Base-by-base conservation (phyloP, 1,140 invertebrate genomes). In the Panagrolaimus sp. region DNA sequence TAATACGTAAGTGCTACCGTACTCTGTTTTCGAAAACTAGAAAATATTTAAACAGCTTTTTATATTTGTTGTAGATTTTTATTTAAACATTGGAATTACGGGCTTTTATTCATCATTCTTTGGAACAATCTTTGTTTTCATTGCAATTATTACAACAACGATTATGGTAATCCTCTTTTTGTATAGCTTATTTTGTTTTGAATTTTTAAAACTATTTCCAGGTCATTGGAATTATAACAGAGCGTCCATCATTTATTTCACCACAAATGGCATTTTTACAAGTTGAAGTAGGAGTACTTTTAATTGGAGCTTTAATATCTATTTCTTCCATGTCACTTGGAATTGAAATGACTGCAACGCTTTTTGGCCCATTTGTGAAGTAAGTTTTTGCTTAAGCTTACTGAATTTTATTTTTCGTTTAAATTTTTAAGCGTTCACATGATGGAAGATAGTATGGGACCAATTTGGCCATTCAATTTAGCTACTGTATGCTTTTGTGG, bases 381-480 rank as follows among this genome's bases (percentile, higher is more conserved):
- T 76, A 13, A 46, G n/a, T n/a, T 42, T 9, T 23, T 14, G 53
- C 65, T 23, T n/a, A 16, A 13, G 27, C 7, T 47, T 27, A n/a
- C 23, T 3, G 27, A 7, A 38, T 38, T 4, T 70, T 8, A n/a
- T 16, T 5, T 5, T 38, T 9, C 2, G 9, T 4, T 8, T 38
- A 4, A 20, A 25, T 13, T 47, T 67, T 76, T 67, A 27, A 80
- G 78, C 53, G 68, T 78, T 23, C 65, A 67, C 11, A 62, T 74
- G 31, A 78, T 78, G 71, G 76, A 78, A 68, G 67, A 65, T n/a
- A 20, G 46, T 23, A 69, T 81, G 16, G 76, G 76, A 23, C 76
- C 76, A n/a, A 78, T 78, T 51, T 78, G 76, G 76, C 76, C 76
- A 46, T 78, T 78, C 48, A 81, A 78, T 63, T 47, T 78, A n/a